phyloP scores from a whole-genome alignment of 2,797 vertebrate genomes.

The Spheniscus humboldti region DNA sequence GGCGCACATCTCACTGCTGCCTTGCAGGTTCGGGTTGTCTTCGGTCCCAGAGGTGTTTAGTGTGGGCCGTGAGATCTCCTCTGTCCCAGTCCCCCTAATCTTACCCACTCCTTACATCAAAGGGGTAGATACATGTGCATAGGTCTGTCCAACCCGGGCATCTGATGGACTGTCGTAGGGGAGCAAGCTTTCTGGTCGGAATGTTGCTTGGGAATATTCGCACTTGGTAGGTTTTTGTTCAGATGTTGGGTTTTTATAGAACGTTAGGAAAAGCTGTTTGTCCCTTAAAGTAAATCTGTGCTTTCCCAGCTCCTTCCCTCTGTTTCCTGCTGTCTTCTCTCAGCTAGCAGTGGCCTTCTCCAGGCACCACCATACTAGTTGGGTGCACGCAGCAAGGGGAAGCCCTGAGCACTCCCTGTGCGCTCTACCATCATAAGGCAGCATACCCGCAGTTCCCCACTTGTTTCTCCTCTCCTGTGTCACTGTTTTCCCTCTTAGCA shows the following conservation, averaged over 20 bases:
- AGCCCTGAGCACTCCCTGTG: background rate
- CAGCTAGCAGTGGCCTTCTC: background rate
- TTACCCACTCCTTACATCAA: background rate
- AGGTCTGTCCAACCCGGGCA: background rate
- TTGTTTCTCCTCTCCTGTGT: background rate
- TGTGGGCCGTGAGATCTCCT: background rate
- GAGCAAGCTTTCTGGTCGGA: background rate
- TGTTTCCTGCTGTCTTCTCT: background rate
- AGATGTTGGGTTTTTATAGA: background rate
- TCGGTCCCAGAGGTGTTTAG: background rate
- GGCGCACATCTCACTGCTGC: background rate
- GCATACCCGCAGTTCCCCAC: background rate
- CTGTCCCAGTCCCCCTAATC: background rate
- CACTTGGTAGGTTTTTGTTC: background rate
- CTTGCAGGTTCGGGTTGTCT: accelerated
- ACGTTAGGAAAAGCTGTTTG: background rate
- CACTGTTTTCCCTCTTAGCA: background rate
- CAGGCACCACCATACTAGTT: background rate
- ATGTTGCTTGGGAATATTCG: background rate
- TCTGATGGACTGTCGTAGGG: background rate
- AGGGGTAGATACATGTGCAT: background rate
- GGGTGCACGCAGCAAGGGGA: background rate
- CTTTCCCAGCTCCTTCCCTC: background rate
- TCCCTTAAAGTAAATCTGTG: background rate
- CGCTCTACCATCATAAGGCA: accelerated